Evolutionary conservation across 64 coral and sea anemone genomes (phyloP).

Genomic region (Cladopsammia gracilis): DNA sequence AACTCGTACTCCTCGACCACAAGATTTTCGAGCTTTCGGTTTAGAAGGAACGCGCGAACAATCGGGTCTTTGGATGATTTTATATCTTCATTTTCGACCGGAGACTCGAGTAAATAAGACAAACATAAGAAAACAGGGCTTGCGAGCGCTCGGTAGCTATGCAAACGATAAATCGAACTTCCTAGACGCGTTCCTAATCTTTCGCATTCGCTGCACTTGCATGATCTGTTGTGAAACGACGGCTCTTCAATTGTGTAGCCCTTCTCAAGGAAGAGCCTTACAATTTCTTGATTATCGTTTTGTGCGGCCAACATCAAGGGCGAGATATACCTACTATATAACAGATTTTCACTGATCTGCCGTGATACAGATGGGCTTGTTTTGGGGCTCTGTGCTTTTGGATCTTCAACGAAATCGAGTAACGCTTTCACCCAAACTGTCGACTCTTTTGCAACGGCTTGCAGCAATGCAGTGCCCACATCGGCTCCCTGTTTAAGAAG

Average conservation of each 20-base stretch:
- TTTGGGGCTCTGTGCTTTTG: background rate
- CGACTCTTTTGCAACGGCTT: conserved; percentile 76
- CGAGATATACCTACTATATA: conserved; percentile 40
- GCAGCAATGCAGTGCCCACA: conserved; percentile 60
- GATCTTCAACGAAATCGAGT: conserved; percentile 41
- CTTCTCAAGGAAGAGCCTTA: conserved; percentile 66
- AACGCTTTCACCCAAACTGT: conserved; percentile 57
- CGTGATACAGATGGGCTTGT: background rate
- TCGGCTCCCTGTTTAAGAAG: conserved; percentile 70
- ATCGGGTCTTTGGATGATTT: conserved; percentile 68
- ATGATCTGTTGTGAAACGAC: conserved; percentile 39
- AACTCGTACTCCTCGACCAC: conserved; percentile 76
- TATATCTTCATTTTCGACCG: background rate
- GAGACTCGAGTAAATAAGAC: conserved; percentile 27
- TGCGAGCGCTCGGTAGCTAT: conserved; percentile 79
- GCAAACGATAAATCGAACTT: conserved; percentile 64
- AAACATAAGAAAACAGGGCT: conserved; percentile 84
- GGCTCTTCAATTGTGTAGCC: conserved; percentile 69
- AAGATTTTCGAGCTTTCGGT: conserved; percentile 55
- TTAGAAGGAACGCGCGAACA: conserved; percentile 73
- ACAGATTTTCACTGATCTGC: background rate
- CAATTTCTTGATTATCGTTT: conserved; percentile 75
- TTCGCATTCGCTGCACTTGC: conserved; percentile 53
- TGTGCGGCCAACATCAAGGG: conserved; percentile 79
- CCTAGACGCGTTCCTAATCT: conserved; percentile 57